Evolutionary conservation across 2,888 invertebrate genomes (phyloP), one percentile per base, ranked within the genome.

Genomic region (Schizaphis graminum): DNA sequence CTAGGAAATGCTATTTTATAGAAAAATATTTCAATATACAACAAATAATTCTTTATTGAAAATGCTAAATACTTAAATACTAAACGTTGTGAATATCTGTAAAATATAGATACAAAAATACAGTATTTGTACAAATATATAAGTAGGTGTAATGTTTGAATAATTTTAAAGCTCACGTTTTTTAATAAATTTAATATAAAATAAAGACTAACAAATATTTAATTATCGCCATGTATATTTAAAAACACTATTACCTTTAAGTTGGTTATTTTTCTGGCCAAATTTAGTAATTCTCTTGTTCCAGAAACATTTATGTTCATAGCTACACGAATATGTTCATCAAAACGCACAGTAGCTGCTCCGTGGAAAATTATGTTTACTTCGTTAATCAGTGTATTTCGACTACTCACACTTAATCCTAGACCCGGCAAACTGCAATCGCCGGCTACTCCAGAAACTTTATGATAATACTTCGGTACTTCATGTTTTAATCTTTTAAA

Each of bases 311-410:
- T 98, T 95, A 98, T 98, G 89, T 97, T 97, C 88, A 98, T 96
- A 0, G 98, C 98, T 3, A 97, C 96, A 95, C 97, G 97, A 0
- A 99, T 96, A 89, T 97, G 97, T 95, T 98, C 98, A 96, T 98
- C 98, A 95, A 99, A 99, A 95, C 97, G 97, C 7, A 99, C 98
- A 0, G 99, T 99, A 1, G 99, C 99, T 0, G 99, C 99, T 24
- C 98, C 98, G 95, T 99, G 98, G 96, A 99, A 98, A 26, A 98
- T 97, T 91, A 97, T 96, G 89, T 96, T 96, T 61, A 98, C 97
- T 96, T 97, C 97, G 10, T 97, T 96, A 0, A 96, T 96, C 10
- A 97, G 96, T 94, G 96, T 96, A 95, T 97, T 96, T 95, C 97
- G 96, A 95, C 97, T 97, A 21, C 96, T 96, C 0, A 96, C 95